Evolutionary conservation across 2,113 vertebrate species (phyloP).

Genomic region (Nothobranchius furzeri): DNA sequence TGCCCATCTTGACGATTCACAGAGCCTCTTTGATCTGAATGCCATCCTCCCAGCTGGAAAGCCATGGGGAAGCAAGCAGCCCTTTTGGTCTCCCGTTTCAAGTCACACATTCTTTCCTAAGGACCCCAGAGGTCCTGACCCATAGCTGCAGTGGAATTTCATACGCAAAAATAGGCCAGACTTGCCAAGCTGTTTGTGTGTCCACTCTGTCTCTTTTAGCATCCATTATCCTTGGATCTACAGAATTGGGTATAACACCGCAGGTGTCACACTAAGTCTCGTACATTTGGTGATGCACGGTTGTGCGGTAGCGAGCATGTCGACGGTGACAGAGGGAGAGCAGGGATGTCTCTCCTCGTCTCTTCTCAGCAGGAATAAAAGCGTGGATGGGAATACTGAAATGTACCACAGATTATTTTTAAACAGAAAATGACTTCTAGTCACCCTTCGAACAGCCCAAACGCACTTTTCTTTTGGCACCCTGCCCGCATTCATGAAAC

Average conservation of each 20-base stretch:
- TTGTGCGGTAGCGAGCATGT: no score
- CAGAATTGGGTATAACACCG: constrained; percentile 14
- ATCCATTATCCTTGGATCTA: constrained; percentile 29
- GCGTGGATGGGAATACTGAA: no score
- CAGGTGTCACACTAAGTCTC: neutral
- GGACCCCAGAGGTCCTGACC: constrained; percentile 63
- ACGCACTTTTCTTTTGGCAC: neutral
- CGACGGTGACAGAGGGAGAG: no score
- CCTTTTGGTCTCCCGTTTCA: constrained; percentile 58
- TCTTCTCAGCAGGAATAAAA: no score
- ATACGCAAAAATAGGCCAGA: constrained; percentile 64
- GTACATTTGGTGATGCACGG: no score
- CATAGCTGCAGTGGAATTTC: constrained; percentile 54
- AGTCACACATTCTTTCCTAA: constrained; percentile 68
- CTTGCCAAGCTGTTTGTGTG: constrained; percentile 40
- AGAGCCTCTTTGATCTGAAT: constrained; percentile 58
- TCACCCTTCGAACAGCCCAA: neutral
- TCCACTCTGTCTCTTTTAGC: constrained; percentile 9
- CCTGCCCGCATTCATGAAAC: constrained; percentile 18
- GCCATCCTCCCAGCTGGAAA: constrained; percentile 61
- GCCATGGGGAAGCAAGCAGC: constrained; percentile 48
- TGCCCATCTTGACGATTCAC: constrained; percentile 48
- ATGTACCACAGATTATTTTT: no score
- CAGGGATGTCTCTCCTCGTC: no score
- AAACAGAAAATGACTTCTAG: no score